phyloP scores from a whole-genome alignment of 2,113 vertebrate species.

The Ursus arctos region DNA sequence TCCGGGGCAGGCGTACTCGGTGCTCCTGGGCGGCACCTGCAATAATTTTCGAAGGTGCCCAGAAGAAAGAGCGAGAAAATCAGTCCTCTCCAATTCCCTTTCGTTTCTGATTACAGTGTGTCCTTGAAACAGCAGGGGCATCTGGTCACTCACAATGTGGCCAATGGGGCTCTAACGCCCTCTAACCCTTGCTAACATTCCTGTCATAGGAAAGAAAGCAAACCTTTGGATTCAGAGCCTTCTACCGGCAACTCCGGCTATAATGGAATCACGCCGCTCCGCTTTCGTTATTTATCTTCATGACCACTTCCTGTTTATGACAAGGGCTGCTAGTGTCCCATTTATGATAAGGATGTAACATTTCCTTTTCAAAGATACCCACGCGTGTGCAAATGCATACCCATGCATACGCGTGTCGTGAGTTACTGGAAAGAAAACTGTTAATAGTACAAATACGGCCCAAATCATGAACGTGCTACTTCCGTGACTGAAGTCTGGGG shows the following conservation, averaged over 20 bases:
- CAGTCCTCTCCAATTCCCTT: not conserved
- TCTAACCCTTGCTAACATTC: not conserved
- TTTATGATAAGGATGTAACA: slow-evolving; percentile 33
- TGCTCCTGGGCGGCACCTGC: not conserved
- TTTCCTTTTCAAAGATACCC: slow-evolving; percentile 32
- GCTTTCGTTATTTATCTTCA: slow-evolving; percentile 58
- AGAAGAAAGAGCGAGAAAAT: not conserved
- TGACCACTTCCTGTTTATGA: slow-evolving; percentile 61
- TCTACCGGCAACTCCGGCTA: not conserved
- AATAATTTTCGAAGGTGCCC: not conserved
- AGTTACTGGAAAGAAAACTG: slow-evolving; percentile 49
- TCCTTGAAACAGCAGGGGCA: not conserved
- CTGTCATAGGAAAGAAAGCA: slow-evolving; percentile 14
- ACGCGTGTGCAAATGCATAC: no score
- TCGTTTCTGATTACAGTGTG: not conserved
- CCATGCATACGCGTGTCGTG: not conserved
- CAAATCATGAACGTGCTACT: not conserved
- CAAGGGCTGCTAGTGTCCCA: slow-evolving; percentile 43
- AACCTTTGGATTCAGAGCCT: not conserved
- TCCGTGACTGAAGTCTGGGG: not conserved
- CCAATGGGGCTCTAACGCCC: not conserved
- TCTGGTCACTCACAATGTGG: not conserved
- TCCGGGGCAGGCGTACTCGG: not conserved
- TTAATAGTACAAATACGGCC: slow-evolving; percentile 28
- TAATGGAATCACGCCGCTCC: not conserved